These are phyloP conservation scores for Drosophila teissieri DNA, from an alignment of 1,140 invertebrate species.

Conservation along the genomic window DNA sequence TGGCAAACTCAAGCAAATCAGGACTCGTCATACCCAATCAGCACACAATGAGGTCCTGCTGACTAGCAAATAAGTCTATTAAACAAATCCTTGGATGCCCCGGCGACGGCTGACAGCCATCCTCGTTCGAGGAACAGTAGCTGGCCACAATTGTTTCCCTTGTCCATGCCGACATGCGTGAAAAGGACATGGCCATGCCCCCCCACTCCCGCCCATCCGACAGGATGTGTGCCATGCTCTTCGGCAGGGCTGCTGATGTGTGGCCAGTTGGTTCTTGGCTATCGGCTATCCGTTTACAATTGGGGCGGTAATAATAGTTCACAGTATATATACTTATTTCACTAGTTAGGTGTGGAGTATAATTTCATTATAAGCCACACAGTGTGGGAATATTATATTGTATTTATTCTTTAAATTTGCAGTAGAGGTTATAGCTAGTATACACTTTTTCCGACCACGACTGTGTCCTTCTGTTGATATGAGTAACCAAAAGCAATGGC, in stretches of 20 bases:
- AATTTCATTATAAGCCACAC: no score
- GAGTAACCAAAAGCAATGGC: constrained; percentile 32
- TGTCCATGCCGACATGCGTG: constrained; percentile 14
- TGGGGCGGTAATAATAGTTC: background rate
- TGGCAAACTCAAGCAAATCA: constrained; percentile 40
- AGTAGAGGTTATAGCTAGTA: no score
- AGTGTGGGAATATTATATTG: no score
- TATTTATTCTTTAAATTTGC: no score
- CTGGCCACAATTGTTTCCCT: constrained; percentile 39
- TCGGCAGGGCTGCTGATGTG: constrained; percentile 28
- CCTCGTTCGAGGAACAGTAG: background rate
- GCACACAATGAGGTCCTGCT: constrained; percentile 34
- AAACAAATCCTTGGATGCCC: constrained; percentile 45
- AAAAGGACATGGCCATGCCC: constrained; percentile 34
- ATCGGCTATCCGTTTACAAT: constrained; percentile 11
- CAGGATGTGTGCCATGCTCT: constrained; percentile 31
- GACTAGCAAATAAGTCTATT: constrained; percentile 54
- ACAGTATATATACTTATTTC: no score
- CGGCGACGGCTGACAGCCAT: constrained; percentile 8
- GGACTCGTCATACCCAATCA: constrained; percentile 69
- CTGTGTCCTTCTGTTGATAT: constrained; percentile 28
- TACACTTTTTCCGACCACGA: background rate
- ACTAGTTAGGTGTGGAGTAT: no score
- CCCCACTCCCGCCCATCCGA: background rate
- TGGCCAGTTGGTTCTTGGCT: constrained; percentile 5